Base-by-base conservation (phyloP, 2,113 vertebrate genomes). In the Gnathochromis pfefferi region DNA sequence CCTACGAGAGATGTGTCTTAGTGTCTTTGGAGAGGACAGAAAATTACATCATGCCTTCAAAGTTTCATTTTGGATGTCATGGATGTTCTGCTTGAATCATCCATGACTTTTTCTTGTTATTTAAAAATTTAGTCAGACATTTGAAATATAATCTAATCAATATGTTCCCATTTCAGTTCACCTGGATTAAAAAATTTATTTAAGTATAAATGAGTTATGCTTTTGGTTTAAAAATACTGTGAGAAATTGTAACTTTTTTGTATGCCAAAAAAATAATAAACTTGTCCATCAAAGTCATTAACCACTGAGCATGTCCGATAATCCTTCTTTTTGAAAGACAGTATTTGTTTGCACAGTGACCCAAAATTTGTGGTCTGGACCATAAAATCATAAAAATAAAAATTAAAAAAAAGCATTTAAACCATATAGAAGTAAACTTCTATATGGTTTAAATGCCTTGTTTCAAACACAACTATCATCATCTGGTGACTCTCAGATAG, bases 181-280 rank as follows among this genome's bases (percentile, higher is more conserved):
- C 42, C 4, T 2, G 10, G 23, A 78, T 11, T 83, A 68, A 83
- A 53, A 84, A 83, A 55, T 51, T 40, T 91, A 60, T 85, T 38
- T 79, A 47, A 60, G 42, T 83, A 80, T 53, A 83, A 87, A 86
- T 83, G 78, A 81, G 47, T 28, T 23, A 47, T 45, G 28, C 17
- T 83, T 89, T 81, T 19, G 3, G 47, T 90, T 84, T 88, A 81
- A 92, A 80, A 45, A 86, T 63, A 19, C 51, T 26, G 40, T 79
- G 28, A 75, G 58, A 86, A 81, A 70, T 73, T 7, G 6, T 89
- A 80, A 92, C 86, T 45, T 92, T 88, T 79, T 91, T 47, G 42
- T 5, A 11, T 33, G 60, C 7, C 35, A 84, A 45, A 85, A 84
- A 84, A 63, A 33, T 19, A 11, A 60, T 54, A 49, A 31, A 54